A percentile compares a stretch with the other conserved stretches of the same genome.
Conservation (phyloP, 2,888 invertebrate genomes). For the Pterobdella sp. region DNA sequence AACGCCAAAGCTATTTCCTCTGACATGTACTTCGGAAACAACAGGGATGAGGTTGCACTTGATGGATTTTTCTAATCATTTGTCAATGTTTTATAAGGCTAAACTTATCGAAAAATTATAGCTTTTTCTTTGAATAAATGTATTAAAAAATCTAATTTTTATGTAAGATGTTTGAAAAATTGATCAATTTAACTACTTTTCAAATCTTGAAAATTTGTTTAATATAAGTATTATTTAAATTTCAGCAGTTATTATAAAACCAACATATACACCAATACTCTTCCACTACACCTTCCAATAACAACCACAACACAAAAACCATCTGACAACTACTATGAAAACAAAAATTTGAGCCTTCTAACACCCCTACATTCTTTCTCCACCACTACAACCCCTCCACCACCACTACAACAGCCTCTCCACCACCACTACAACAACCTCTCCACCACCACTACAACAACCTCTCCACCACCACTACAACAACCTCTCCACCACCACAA, state of each 20-base stretch:
- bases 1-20: constrained; percentile 95
- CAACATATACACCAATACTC: too few species aligned
- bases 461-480: background rate
- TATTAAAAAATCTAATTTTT: background rate
- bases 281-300: too few species aligned
- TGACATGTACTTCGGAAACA: constrained; percentile 83
- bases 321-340: too few species aligned
- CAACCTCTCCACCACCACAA: background rate
- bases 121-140: too few species aligned
- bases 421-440: background rate
- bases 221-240: too few species aligned
- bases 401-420: background rate
- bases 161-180: too few species aligned
- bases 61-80: background rate
- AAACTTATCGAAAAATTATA: too few species aligned
- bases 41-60: constrained; percentile 50
- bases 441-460: background rate
- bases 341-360: too few species aligned
- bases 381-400: background rate
- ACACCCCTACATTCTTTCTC: background rate
- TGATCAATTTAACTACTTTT: background rate
- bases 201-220: too few species aligned
- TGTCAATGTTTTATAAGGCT: too few species aligned
- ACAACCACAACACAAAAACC: too few species aligned
- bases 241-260: too few species aligned